Base-by-base conservation (phyloP, 2,113 vertebrate species). In the Merops nubicus region DNA sequence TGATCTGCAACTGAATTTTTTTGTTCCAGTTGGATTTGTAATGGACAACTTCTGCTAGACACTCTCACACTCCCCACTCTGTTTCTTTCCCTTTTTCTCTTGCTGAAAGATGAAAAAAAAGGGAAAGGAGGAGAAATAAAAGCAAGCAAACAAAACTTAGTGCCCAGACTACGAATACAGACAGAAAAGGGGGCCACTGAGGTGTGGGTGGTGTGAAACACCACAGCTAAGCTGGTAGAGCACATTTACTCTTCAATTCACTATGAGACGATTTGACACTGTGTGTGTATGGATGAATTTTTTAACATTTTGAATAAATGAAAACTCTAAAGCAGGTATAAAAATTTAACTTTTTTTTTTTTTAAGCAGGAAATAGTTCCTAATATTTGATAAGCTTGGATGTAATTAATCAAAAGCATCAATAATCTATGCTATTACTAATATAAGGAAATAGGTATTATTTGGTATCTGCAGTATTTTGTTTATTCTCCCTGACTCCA, bases 1-100 rank as follows among this genome's bases (percentile, higher is more conserved):
- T 12, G 43, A 87, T 92, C 69, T 84, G 92, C 84, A 91, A 48
- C 28, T 94, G 50, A 91, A 64, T 56, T 47, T 64, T 93, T 84
- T 88, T 93, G 43, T 92, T 91, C 76, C 77, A 75, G 38, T 93
- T 91, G 53, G 85, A 80, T 80, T 84, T 75, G 89, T 75, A 87
- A 82, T 38, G 56, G 83, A 65, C 73, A 93, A 34, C 53, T 88
- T 65, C 53, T 90, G 60, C 84, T 80, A n/a, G 10, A 70, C 2
- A 3, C 19, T 78, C 31, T 70, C 63, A 36, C 34, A 70, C 36
- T 91, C n/a, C 31, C 57, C 40, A 31, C 10, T 8, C 53, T 4
- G 0, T 60, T 88, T 87, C 60, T 89, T 77, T 92, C 31, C 33
- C n/a, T 65, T 70, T 85, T 95, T 88, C 43, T 80, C 43, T 76